phyloP scores from a whole-genome alignment of 2,888 invertebrate species.

The Phaedon cochleariae region DNA sequence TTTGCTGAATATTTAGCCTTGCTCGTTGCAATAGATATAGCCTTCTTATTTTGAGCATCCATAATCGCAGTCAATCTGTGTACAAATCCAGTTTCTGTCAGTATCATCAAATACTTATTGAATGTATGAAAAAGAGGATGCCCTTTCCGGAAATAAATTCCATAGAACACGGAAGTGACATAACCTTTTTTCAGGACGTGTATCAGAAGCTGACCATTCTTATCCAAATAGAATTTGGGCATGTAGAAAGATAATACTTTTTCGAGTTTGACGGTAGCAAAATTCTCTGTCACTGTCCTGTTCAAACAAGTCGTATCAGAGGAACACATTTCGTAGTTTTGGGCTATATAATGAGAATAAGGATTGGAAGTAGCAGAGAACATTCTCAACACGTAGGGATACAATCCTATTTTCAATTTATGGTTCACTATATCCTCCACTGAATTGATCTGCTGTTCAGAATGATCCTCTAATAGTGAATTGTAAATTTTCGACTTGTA shows the following conservation, averaged over 20 bases:
- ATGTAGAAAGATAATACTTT: neutral
- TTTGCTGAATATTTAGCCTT: neutral
- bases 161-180: neutral
- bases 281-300: neutral
- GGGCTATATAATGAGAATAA: neutral
- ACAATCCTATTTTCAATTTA: neutral
- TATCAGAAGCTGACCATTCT: neutral
- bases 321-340: neutral
- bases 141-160: neutral
- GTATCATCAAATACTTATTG: neutral
- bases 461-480: neutral
- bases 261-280: neutral
- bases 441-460: neutral
- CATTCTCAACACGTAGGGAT: neutral
- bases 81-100: conserved; percentile 7
- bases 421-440: neutral
- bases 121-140: neutral
- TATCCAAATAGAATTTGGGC: neutral
- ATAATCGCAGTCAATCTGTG: neutral
- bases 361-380: neutral
- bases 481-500: conserved; percentile 1
- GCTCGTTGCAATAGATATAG: neutral
- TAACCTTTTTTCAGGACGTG: neutral
- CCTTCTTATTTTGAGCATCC: neutral
- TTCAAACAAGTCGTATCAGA: neutral